Evolutionary conservation across 2,888 invertebrate species (phyloP), one percentile per base, ranked within the genome.

Genomic region (Synanthedon vespiformis): DNA sequence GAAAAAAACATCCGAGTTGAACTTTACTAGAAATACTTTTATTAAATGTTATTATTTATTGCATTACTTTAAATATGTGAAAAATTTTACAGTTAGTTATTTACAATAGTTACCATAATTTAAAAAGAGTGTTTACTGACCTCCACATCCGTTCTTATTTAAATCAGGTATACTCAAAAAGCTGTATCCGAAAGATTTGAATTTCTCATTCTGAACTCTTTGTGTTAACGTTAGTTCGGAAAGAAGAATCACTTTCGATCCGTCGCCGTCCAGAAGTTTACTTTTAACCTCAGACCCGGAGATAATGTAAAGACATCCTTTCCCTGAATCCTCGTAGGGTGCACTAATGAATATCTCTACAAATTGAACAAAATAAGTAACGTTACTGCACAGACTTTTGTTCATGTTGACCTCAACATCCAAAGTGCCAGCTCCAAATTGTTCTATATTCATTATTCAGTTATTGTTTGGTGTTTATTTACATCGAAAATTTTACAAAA

Each of bases 271-370:
- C 2, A 60, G 54, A 12, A 67, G 40, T 22, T 52, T 44, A 27
- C 55, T 52, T 40, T 61, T 57, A 8, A 80, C 41, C 53, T 77
- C 75, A 14, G 58, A 60, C 0, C 84, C 84, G 4, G 75, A 72
- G 0, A 85, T 48, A n/a, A 82, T 60, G 44, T 84, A 81, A 0
- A 85, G 56, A 0, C 68, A 66, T 12, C 82, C 81, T 0, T 44
- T 44, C 1, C 70, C 74, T 0, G 40, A 41, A 4, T 72, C 58
- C 56, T 79, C 80, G 48, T 75, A 80, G 0, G 80, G 81, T 1
- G 85, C 81, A 49, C 82, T 73, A 0, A 83, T 67, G 13, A 78
- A 67, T 8, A 83, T 60, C 67, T 85, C 85, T 85, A 67, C 3
- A 70, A 70, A 8, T 11, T 34, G 34, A 10, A 34, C 2, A 34